These are phyloP conservation scores for Fratercula arctica DNA, from an alignment of 2,797 vertebrate genomes.

Conservation along the genomic window DNA sequence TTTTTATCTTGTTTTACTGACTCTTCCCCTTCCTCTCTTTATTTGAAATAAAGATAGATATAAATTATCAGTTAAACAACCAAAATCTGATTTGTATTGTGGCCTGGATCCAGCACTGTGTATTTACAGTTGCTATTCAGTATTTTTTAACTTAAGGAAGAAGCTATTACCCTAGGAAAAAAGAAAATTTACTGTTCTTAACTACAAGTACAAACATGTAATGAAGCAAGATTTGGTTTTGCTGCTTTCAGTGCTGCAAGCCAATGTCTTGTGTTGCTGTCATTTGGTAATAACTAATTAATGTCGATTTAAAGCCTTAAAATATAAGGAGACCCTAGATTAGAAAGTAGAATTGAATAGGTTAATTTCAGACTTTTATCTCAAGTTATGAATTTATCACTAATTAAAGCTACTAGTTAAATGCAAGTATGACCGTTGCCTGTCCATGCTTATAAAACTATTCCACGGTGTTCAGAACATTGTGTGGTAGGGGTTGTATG, in stretches of 20 bases:
- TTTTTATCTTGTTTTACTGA: slow-evolving; percentile 23
- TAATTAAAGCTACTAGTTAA: background rate
- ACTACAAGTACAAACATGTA: background rate
- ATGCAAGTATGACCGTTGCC: background rate
- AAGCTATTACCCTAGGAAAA: background rate
- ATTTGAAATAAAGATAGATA: background rate
- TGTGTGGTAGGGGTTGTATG: background rate
- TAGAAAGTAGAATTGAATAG: background rate
- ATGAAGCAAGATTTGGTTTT: background rate
- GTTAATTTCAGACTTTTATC: background rate
- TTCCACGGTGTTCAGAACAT: background rate
- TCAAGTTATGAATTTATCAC: background rate
- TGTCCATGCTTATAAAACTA: background rate
- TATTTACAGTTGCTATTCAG: background rate
- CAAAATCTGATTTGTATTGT: slow-evolving; percentile 30
- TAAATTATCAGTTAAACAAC: slow-evolving; percentile 16
- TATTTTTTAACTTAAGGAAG: background rate
- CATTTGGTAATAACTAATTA: background rate
- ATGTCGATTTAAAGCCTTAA: background rate
- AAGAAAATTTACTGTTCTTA: background rate
- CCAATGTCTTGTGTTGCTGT: background rate
- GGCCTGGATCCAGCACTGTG: background rate
- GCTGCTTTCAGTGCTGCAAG: background rate
- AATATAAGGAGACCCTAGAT: background rate
- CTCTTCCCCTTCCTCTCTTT: slow-evolving; percentile 49